Conservation (phyloP, 2,113 vertebrate species). For the Eptesicus fuscus region DNA sequence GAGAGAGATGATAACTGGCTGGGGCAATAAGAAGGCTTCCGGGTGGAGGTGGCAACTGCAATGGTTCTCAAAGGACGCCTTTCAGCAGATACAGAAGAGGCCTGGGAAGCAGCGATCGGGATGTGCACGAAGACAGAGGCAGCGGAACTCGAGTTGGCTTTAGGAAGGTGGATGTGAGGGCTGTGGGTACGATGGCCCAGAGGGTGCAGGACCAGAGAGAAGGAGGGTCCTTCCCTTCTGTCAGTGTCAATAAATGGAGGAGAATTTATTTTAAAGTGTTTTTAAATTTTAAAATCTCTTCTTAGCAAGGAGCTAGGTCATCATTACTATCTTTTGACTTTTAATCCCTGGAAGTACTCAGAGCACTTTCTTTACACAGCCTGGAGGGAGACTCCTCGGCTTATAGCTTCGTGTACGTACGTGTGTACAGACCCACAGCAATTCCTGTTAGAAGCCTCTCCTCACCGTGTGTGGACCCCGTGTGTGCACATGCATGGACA, state of each 20-base stretch:
- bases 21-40: not conserved
- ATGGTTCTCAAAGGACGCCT: not conserved
- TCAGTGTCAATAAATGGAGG: not conserved
- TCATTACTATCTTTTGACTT: not conserved
- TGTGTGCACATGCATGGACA: not conserved
- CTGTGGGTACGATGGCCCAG: not conserved
- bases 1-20: not conserved
- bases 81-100: not conserved
- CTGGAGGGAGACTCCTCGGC: not conserved
- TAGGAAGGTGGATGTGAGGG: not conserved
- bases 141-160: not conserved
- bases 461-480: not conserved
- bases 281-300: not conserved
- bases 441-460: not conserved
- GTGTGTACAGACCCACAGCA: fast-evolving
- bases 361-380: not conserved
- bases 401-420: not conserved
- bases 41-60: not conserved
- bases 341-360: not conserved
- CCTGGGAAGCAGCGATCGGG: not conserved
- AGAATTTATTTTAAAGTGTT: not conserved
- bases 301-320: not conserved
- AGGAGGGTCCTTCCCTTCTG: not conserved
- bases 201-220: not conserved
- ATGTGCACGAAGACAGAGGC: not conserved